phyloP scores from a whole-genome alignment of 1,140 invertebrate genomes.

The Lamellibrachia luymesi region DNA sequence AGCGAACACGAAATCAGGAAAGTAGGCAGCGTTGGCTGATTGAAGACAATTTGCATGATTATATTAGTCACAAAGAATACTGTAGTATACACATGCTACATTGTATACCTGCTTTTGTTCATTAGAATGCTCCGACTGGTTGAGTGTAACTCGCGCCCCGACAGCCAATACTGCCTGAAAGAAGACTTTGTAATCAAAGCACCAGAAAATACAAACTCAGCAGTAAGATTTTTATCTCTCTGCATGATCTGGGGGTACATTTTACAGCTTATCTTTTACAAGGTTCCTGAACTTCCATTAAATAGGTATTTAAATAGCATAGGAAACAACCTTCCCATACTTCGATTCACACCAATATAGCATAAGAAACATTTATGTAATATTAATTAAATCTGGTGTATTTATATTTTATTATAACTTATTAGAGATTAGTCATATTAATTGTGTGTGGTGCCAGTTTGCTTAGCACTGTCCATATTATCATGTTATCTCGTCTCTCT shows the following conservation, averaged over 20 bases:
- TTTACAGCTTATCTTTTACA: background rate
- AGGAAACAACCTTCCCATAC: background rate
- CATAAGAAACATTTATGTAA: background rate
- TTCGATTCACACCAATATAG: background rate
- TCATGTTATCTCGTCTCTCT: no score
- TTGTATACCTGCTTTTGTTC: background rate
- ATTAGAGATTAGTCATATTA: background rate
- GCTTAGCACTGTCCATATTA: background rate
- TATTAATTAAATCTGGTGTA: background rate
- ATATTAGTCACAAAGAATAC: background rate
- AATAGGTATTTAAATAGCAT: background rate
- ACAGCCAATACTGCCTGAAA: background rate
- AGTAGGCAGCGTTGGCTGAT: background rate
- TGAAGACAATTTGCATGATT: background rate
- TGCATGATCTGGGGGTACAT: background rate
- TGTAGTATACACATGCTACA: background rate
- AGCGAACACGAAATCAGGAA: slow-evolving; percentile 29
- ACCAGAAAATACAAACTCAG: background rate
- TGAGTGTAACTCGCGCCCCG: background rate
- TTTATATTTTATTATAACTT: background rate
- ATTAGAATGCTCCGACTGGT: background rate
- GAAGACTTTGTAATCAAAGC: background rate
- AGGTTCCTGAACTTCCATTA: background rate
- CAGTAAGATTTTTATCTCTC: background rate
- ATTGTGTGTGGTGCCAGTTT: background rate